phyloP scores from a whole-genome alignment of 2,888 invertebrate genomes.

The Mesopsocus fuscifrons region DNA sequence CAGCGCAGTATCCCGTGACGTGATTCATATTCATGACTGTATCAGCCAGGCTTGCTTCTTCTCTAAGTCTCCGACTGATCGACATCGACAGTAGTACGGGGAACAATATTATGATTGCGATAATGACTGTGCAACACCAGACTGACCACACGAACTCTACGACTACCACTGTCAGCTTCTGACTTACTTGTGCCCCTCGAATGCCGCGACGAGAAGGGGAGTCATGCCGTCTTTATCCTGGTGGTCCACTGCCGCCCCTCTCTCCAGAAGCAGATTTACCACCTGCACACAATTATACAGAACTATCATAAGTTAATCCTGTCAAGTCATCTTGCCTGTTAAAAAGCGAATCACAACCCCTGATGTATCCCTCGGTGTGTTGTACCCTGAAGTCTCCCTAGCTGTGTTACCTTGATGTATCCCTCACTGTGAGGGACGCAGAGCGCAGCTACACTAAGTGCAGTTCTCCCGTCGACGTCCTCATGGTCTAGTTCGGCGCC shows the following conservation, averaged over 20 bases:
- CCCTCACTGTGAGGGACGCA: conserved; percentile 64
- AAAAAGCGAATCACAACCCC: too few relatives aligned
- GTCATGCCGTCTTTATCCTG: conserved; percentile 76
- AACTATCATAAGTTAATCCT: conserved; percentile 22
- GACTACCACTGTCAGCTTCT: too few relatives aligned
- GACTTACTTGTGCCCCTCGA: conserved; percentile 72
- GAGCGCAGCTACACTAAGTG: conserved; percentile 69
- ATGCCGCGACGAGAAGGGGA: conserved; percentile 72
- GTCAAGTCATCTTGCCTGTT: background rate
- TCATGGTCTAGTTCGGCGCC: conserved; percentile 72
- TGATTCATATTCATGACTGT: too few relatives aligned
- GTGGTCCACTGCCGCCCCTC: conserved; percentile 63
- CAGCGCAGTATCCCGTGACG: background rate
- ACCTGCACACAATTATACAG: too few relatives aligned
- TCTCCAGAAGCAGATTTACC: conserved; percentile 54
- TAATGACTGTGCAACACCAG: too few relatives aligned
- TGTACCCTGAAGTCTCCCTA: too few relatives aligned
- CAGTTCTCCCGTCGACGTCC: conserved; percentile 74
- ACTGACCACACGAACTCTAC: too few relatives aligned
- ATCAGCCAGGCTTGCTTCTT: too few relatives aligned
- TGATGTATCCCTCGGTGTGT: too few relatives aligned
- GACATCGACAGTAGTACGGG: too few relatives aligned
- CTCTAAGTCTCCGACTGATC: too few relatives aligned
- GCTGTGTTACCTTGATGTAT: conserved; percentile 39
- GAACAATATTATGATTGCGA: too few relatives aligned